These are phyloP conservation scores for Urocynchramus pylzowi DNA, from an alignment of 2,113 vertebrate genomes.

Conservation along the genomic window DNA sequence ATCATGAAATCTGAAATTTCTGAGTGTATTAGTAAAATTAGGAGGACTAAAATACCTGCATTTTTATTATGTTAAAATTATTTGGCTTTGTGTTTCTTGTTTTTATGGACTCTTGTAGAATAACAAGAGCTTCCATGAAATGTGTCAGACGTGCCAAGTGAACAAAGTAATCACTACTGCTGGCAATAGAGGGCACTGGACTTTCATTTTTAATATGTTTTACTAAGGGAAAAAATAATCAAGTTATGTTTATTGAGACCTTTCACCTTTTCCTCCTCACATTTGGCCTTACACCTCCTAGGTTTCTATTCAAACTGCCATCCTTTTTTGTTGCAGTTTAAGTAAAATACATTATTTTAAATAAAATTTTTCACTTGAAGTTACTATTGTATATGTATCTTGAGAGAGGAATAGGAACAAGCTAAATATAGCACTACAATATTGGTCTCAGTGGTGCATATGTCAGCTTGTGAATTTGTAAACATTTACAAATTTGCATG, in stretches of 20 bases:
- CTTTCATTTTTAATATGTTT: constrained; percentile 21
- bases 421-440: constrained; percentile 19
- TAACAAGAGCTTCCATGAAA: background rate
- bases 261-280: background rate
- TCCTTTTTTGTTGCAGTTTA: background rate
- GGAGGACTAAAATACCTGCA: background rate
- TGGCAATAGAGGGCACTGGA: constrained; percentile 43
- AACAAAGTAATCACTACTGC: background rate
- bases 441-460: constrained; percentile 41
- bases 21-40: background rate
- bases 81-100: background rate
- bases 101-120: background rate
- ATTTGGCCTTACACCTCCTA: background rate
- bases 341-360: background rate
- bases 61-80: background rate
- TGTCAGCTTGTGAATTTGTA: constrained; percentile 61
- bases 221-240: background rate
- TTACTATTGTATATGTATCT: background rate
- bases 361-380: background rate
- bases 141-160: background rate
- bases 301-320: background rate
- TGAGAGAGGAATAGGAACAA: background rate
- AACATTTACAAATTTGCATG: constrained; percentile 67
- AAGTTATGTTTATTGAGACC: background rate
- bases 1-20: background rate